Base-by-base conservation (phyloP, 1,140 invertebrate species). In the Scaptomyza montana region DNA sequence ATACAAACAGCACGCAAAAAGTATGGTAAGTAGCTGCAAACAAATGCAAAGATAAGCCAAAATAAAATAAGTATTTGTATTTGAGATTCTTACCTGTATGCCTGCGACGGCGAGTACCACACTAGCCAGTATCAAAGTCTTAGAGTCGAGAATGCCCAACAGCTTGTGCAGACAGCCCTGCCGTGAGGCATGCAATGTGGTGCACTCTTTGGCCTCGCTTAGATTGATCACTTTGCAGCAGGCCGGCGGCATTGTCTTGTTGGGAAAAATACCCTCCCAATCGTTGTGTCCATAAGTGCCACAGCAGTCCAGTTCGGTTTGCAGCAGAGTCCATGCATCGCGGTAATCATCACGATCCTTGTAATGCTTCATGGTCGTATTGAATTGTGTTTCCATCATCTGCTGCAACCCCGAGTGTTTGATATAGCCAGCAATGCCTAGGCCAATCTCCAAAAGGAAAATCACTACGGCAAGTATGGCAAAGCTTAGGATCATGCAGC, bases 401-500 rank as follows among this genome's bases (percentile, higher is more conserved):
- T 92, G 91, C 78, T 94, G 93, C 39, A 97, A 93, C 63, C 97
- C 94, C 66, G 94, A 93, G 64, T 95, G 94, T 91, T 97, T 95
- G 63, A 97, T 93, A 92, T 97, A 98, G 5, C 96, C 97, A 13
- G 96, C 95, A 87, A 98, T 96, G 64, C 97, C 97, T 62, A 95
- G 95, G 4, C 95, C 96, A 55, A 98, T 91, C 93, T 98, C 97
- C 64, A 97, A 92, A 2, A 97, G 93, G 91, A 98, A 97, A 62
- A 98, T 96, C 9, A 97, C 87, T 9, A 95, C 92, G 69, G 98
- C 92, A 47, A 98, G 93, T 50, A 96, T 94, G 12, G 96, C 95
- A 93, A 98, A 99, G 96, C 96, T 97, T 13, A 96, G 94, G 46
- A 97, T 95, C 96, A 97, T 97, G 92, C 96, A 97, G 76, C 96